Percentiles rank a stretch among this genome's conserved stretches.
Evolutionary conservation across 2,113 vertebrate species (phyloP).

Genomic region (Cheirogaleus medius): DNA sequence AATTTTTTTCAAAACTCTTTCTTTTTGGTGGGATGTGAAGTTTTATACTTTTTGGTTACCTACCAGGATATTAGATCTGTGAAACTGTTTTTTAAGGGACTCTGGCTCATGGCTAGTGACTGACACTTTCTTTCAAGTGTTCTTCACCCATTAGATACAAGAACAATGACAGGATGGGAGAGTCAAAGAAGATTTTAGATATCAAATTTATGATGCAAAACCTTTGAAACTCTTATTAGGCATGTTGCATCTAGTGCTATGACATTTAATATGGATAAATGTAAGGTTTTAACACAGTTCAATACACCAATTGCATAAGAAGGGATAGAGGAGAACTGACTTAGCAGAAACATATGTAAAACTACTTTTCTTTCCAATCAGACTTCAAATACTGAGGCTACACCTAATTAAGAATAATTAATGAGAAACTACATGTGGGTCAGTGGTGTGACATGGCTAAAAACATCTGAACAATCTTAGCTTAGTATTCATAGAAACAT

Average conservation of each 20-base stretch:
- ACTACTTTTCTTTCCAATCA: neutral
- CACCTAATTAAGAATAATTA: constrained; percentile 18
- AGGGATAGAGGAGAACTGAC: neutral
- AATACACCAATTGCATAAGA: neutral
- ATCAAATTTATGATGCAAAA: neutral
- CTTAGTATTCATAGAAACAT: constrained; percentile 37
- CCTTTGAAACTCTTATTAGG: neutral
- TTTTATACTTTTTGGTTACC: neutral
- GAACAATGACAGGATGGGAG: neutral
- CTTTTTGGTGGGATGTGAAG: neutral
- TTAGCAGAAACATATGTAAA: neutral
- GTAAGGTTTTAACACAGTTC: neutral
- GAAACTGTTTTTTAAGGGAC: neutral
- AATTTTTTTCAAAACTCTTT: neutral
- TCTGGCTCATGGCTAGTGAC: neutral
- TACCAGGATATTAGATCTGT: neutral
- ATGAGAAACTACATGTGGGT: neutral
- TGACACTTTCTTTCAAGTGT: neutral
- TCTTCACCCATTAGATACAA: neutral
- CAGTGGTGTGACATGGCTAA: neutral
- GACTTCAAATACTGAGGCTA: constrained; percentile 3
- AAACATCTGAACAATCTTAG: constrained; percentile 4
- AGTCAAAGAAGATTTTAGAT: neutral
- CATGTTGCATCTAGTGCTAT: neutral
- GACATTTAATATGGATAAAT: neutral